phyloP scores from a whole-genome alignment of 2,797 vertebrate genomes.

The Alcedo atthis region DNA sequence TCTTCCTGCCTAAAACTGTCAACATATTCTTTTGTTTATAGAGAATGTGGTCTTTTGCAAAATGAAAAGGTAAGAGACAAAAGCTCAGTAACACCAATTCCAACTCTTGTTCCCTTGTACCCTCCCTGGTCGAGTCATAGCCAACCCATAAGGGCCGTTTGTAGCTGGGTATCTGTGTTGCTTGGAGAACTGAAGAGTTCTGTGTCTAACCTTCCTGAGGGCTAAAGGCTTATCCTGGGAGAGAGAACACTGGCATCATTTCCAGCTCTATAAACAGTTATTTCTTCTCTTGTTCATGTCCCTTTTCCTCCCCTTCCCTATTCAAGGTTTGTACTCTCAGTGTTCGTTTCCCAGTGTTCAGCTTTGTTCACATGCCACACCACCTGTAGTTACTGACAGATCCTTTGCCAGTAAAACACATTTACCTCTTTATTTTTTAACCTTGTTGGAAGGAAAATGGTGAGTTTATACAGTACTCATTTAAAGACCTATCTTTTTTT shows the following conservation, averaged over 20 bases:
- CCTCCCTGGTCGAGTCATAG: conserved; percentile 81
- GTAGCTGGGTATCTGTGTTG: conserved; percentile 81
- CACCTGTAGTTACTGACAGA: too few relatives aligned
- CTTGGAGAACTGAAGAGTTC: conserved; percentile 77
- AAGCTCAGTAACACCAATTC: conserved; percentile 97
- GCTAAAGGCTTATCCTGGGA: conserved; percentile 53
- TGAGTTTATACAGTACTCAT: conserved; percentile 37
- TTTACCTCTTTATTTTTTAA: conserved; percentile 47
- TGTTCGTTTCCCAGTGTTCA: conserved; percentile 32
- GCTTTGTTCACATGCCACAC: conserved; percentile 25
- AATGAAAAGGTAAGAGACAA: conserved; percentile 99
- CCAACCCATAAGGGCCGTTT: conserved; percentile 75
- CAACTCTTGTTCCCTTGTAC: conserved; percentile 89
- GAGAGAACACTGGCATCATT: conserved; percentile 50
- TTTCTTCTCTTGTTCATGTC: conserved; percentile 44
- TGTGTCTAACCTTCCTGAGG: conserved; percentile 72
- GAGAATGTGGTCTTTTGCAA: conserved; percentile 99
- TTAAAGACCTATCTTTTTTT: background rate
- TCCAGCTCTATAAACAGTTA: conserved; percentile 33
- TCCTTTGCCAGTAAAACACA: too few relatives aligned
- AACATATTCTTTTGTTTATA: conserved; percentile 99
- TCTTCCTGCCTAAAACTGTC: conserved; percentile 99
- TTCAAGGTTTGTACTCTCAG: conserved; percentile 76
- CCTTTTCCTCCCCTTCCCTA: conserved; percentile 39
- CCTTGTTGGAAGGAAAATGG: conserved; percentile 72